These are phyloP conservation scores for Colius striatus DNA, from an alignment of 2,113 vertebrate species.

Conservation along the genomic window DNA sequence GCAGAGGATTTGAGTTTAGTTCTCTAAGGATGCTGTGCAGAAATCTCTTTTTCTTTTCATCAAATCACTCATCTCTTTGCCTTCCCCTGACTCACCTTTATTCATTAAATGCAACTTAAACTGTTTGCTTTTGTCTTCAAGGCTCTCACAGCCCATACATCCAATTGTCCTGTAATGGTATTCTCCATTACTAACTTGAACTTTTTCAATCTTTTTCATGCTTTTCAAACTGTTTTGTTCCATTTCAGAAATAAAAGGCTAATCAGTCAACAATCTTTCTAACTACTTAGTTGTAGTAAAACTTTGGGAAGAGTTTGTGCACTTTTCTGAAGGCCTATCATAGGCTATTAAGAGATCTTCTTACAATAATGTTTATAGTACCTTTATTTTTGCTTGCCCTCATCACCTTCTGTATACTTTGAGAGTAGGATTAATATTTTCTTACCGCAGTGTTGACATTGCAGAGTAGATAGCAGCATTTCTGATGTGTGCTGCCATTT, in stretches of 20 bases:
- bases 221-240: neutral
- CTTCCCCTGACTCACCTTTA: neutral
- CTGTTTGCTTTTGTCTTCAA: neutral
- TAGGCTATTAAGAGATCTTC: neutral
- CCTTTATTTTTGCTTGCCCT: neutral
- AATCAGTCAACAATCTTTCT: neutral
- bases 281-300: neutral
- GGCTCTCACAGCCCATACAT: neutral
- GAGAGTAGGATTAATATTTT: slow-evolving; percentile 26
- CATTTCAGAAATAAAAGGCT: neutral
- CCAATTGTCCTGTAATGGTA: neutral
- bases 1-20: neutral
- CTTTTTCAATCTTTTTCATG: neutral
- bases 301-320: neutral
- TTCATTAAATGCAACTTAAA: neutral
- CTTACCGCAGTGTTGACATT: neutral
- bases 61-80: neutral
- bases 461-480: neutral
- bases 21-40: neutral
- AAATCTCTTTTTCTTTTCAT: neutral
- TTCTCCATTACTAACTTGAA: neutral
- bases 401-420: neutral
- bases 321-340: neutral
- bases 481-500: neutral
- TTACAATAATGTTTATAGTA: neutral